phyloP scores from a whole-genome alignment of 2,888 invertebrate species.

The Ypsolopha sequella region DNA sequence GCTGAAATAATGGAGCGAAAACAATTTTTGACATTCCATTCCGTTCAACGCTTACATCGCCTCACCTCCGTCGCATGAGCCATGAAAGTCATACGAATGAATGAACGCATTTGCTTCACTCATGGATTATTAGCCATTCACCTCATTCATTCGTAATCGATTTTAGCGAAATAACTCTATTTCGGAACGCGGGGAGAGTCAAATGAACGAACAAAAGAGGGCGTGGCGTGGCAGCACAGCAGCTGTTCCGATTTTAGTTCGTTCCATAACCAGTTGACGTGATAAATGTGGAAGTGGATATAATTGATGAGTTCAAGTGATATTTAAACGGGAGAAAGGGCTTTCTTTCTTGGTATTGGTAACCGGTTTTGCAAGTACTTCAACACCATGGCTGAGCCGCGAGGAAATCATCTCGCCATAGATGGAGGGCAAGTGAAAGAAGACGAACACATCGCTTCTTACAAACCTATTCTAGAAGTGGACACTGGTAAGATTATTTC shows the following conservation, averaged over 20 bases:
- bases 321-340: constrained; percentile 26
- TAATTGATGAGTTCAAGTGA: constrained; percentile 20
- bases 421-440: constrained; percentile 62
- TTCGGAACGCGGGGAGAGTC: no score
- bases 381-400: constrained; percentile 48
- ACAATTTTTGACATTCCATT: no score
- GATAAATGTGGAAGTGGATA: constrained; percentile 11
- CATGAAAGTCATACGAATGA: no score
- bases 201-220: no score
- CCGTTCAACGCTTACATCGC: no score
- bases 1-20: no score
- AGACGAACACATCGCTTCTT: constrained; percentile 59
- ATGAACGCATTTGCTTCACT: no score
- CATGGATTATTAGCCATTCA: no score
- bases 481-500: constrained; percentile 53
- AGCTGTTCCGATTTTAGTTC: constrained; percentile 2
- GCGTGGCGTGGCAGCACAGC: no score
- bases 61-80: no score
- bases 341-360: constrained; percentile 21
- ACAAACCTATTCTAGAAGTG: constrained; percentile 70
- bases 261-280: constrained; percentile 12
- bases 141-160: no score
- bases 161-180: no score
- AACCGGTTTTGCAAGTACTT: constrained; percentile 27
- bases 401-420: constrained; percentile 53